These are phyloP conservation scores for Gastracanthus pulcherrimus DNA, from an alignment of 2,888 invertebrate genomes.

Conservation along the genomic window DNA sequence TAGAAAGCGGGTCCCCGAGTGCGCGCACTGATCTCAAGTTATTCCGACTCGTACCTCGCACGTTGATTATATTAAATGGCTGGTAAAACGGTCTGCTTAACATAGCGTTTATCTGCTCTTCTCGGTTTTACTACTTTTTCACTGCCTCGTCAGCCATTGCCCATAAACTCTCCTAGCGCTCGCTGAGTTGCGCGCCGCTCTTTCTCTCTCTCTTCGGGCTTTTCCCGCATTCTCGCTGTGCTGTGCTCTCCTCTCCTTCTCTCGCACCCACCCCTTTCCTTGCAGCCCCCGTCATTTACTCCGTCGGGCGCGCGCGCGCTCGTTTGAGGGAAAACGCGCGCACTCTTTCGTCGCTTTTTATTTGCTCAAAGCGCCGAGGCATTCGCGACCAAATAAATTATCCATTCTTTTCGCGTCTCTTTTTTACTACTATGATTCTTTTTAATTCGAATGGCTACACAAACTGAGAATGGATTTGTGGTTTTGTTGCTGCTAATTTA, in stretches of 20 bases:
- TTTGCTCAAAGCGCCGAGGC: not conserved
- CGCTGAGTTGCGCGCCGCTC: constrained; percentile 16
- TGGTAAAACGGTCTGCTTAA: constrained; percentile 77
- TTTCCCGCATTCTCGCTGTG: not conserved
- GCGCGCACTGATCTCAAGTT: constrained; percentile 59
- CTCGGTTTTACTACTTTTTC: constrained; percentile 77
- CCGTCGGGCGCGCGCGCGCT: constrained; percentile 26
- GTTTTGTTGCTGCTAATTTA: too few relatives aligned
- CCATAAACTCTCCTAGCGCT: constrained; percentile 72
- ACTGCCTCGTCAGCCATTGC: constrained; percentile 77
- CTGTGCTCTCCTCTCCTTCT: not conserved
- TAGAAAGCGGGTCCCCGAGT: constrained; percentile 8
- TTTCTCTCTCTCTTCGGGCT: constrained; percentile 19
- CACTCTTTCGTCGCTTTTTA: constrained; percentile 13
- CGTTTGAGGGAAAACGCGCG: too few relatives aligned
- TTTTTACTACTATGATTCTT: not conserved
- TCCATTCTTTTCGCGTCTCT: not conserved
- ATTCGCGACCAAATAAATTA: constrained; percentile 48
- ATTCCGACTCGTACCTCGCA: constrained; percentile 64
- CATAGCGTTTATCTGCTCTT: constrained; percentile 76
- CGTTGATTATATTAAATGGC: constrained; percentile 76
- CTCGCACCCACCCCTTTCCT: not conserved
- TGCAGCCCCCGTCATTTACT: constrained; percentile 42
- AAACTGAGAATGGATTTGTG: too few relatives aligned
- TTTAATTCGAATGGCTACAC: too few relatives aligned